Evolutionary conservation across 2,113 vertebrate species (phyloP).

Genomic region (Solea senegalensis): DNA sequence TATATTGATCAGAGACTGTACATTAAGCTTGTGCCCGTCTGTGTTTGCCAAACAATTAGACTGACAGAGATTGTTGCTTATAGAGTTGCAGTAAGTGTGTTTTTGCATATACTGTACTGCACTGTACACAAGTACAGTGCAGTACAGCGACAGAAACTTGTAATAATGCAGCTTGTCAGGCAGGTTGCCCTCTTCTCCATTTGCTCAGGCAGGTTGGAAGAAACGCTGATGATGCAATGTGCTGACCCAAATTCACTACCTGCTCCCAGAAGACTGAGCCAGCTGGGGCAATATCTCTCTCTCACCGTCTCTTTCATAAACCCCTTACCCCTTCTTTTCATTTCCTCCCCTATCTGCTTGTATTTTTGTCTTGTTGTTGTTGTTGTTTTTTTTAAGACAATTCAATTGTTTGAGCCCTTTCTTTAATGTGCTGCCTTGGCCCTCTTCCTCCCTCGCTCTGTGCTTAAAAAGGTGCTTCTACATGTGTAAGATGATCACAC

Average conservation of each 20-base stretch:
- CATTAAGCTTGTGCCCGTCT: background rate
- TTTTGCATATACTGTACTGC: background rate
- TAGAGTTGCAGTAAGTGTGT: background rate
- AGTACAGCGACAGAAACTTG: slow-evolving; percentile 51
- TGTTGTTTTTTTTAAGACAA: too few species aligned
- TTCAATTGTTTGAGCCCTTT: slow-evolving; percentile 7
- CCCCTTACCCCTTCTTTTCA: slow-evolving; percentile 24
- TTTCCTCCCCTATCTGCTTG: slow-evolving; percentile 14
- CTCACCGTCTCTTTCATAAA: slow-evolving; percentile 45
- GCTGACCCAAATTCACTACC: slow-evolving; percentile 88
- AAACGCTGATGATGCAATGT: slow-evolving; percentile 87
- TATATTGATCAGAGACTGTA: slow-evolving; percentile 27
- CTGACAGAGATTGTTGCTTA: background rate
- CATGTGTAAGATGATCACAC: slow-evolving; percentile 36
- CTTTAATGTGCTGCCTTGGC: slow-evolving; percentile 21
- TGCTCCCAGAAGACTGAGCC: slow-evolving; percentile 82
- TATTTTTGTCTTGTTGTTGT: background rate
- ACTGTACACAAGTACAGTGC: slow-evolving; percentile 9
- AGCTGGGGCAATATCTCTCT: slow-evolving; percentile 75
- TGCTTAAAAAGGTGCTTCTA: slow-evolving; percentile 11
- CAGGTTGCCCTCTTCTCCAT: slow-evolving; percentile 70
- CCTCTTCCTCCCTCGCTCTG: background rate
- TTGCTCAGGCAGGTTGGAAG: slow-evolving; percentile 82
- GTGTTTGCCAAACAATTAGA: background rate
- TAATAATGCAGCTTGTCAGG: slow-evolving; percentile 80